Conservation (phyloP, 2,797 vertebrate species). For the Micromesistius poutassou region DNA sequence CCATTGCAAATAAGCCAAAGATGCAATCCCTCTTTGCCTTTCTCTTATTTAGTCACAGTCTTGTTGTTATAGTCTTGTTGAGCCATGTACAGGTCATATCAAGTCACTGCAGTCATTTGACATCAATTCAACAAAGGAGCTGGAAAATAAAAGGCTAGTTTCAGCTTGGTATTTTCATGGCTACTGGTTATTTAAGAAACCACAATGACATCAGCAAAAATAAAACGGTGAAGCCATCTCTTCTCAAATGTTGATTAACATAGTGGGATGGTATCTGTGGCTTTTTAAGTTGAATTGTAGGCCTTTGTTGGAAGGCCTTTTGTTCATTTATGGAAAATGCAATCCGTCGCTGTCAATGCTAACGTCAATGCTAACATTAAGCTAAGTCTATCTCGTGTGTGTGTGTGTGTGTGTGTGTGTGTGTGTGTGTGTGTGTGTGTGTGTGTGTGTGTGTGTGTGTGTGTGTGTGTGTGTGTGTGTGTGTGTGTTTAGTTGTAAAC, state of each 20-base stretch:
- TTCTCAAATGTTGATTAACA: background rate
- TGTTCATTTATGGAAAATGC: background rate
- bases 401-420: too few species aligned
- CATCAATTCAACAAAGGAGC: background rate
- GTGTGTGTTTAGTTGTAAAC: slow-evolving; percentile 23
- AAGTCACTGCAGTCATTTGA: background rate
- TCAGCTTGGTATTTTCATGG: background rate
- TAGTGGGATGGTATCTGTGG: background rate
- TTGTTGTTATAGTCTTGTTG: background rate
- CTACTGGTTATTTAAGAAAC: background rate
- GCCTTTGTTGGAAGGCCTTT: slow-evolving; percentile 5
- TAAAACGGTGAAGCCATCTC: background rate
- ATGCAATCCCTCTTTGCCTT: background rate
- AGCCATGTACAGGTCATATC: background rate
- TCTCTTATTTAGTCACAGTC: background rate
- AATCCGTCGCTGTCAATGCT: background rate
- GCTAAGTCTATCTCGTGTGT: background rate
- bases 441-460: too few species aligned
- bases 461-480: background rate
- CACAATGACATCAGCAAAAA: background rate
- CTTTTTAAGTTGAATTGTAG: background rate
- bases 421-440: too few species aligned
- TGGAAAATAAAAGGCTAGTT: background rate
- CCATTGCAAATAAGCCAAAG: background rate
- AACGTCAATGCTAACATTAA: background rate